Evolutionary conservation across 2,888 invertebrate species (phyloP).

Genomic region (Chrysodeixis includens): DNA sequence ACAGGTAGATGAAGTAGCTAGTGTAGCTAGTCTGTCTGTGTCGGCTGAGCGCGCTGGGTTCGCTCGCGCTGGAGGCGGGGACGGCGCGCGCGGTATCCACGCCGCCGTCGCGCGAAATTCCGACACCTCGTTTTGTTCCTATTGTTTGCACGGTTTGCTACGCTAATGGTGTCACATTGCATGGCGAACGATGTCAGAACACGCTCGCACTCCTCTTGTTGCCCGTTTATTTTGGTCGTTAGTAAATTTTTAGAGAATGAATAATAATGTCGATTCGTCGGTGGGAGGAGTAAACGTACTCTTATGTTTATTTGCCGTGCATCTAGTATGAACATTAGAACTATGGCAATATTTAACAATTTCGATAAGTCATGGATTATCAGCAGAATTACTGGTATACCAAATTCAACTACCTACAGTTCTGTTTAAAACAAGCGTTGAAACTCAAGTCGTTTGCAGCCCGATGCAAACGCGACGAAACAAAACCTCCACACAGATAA

Average conservation of each 20-base stretch:
- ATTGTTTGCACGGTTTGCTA: conserved; percentile 75
- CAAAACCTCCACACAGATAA: conserved; percentile 40
- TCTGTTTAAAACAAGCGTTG: conserved; percentile 8
- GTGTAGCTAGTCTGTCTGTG: conserved; percentile 20
- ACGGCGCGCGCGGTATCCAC: conserved; percentile 54
- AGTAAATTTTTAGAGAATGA: conserved; percentile 65
- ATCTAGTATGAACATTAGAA: conserved; percentile 5
- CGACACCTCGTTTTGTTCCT: conserved; percentile 75
- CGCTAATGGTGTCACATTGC: conserved; percentile 87
- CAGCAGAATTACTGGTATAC: conserved; percentile 8
- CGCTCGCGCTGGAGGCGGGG: conserved; percentile 62
- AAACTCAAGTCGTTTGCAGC: neutral
- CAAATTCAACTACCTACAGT: neutral
- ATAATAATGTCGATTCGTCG: conserved; percentile 49
- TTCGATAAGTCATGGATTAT: neutral
- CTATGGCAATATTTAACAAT: conserved; percentile 29
- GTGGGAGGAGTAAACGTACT: conserved; percentile 48
- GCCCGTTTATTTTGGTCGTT: conserved; percentile 74
- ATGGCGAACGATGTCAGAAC: conserved; percentile 78
- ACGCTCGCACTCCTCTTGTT: conserved; percentile 69
- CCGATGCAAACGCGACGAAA: conserved; percentile 27
- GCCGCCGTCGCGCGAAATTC: conserved; percentile 78
- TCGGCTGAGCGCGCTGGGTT: conserved; percentile 56
- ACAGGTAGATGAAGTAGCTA: conserved; percentile 11
- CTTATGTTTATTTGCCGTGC: conserved; percentile 20